Conservation (phyloP, 1,140 invertebrate species). For the Trachymyrmex septentrionalis region DNA sequence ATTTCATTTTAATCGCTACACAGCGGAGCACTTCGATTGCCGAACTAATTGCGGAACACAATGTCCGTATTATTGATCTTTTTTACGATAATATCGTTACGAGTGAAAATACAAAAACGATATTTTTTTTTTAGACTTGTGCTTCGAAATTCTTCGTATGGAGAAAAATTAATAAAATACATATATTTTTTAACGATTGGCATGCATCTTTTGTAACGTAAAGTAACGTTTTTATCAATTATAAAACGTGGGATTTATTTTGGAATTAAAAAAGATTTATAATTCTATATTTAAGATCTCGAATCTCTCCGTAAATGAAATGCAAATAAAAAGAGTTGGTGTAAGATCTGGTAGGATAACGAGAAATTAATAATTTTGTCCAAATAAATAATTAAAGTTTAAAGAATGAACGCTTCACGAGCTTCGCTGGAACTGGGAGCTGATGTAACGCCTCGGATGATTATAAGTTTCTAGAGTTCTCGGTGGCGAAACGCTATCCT, state of each 20-base stretch:
- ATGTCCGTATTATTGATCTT: constrained; percentile 1
- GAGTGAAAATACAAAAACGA: not conserved
- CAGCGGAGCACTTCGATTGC: not conserved
- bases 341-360: not conserved
- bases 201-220: not conserved
- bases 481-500: constrained; percentile 35
- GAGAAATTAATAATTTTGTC: constrained; percentile 36
- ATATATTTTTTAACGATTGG: not conserved
- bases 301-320: not conserved
- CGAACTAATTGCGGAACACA: constrained; percentile 19
- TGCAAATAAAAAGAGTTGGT: not conserved
- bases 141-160: not conserved
- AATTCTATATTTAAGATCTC: not conserved
- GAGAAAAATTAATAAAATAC: not conserved
- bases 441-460: constrained; percentile 55
- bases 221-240: constrained; percentile 3
- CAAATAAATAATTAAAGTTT: constrained; percentile 46
- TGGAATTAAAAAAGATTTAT: not conserved
- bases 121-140: not conserved
- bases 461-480: constrained; percentile 60
- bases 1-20: constrained; percentile 41
- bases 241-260: not conserved
- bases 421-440: constrained; percentile 67
- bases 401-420: constrained; percentile 16
- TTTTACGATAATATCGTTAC: not conserved